Evolutionary conservation across 2,113 vertebrate species (phyloP).

Genomic region (Channa argus): DNA sequence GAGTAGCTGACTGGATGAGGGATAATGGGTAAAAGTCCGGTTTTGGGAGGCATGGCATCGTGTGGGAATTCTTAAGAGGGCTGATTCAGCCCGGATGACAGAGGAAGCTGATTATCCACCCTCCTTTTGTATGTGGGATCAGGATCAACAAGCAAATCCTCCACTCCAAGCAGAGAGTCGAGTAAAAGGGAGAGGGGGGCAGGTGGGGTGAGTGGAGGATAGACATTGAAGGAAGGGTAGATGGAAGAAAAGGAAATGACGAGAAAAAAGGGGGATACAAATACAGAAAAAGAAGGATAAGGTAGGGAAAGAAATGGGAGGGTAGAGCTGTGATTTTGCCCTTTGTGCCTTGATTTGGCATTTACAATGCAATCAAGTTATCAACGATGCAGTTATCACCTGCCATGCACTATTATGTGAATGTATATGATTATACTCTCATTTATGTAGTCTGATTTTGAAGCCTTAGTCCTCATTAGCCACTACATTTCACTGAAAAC

Average conservation of each 20-base stretch:
- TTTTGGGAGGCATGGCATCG: slow-evolving; percentile 54
- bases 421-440: slow-evolving; percentile 42
- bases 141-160: slow-evolving; percentile 70
- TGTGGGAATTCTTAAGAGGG: slow-evolving; percentile 62
- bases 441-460: slow-evolving; percentile 39
- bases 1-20: slow-evolving; percentile 67
- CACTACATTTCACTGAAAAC: slow-evolving; percentile 38
- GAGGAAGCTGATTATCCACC: slow-evolving; percentile 75
- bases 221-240: slow-evolving; percentile 29
- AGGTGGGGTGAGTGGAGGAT: slow-evolving; percentile 33
- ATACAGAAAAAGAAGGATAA: not conserved
- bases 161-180: slow-evolving; percentile 34
- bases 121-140: slow-evolving; percentile 67
- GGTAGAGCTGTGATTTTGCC: not conserved
- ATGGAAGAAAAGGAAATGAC: not conserved
- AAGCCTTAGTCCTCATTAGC: slow-evolving; percentile 49
- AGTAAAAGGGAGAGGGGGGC: slow-evolving; percentile 32
- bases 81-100: slow-evolving; percentile 65
- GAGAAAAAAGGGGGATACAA: not conserved
- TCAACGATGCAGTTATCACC: slow-evolving; percentile 8
- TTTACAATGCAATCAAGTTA: slow-evolving; percentile 52
- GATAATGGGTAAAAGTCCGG: slow-evolving; percentile 65
- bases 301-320: not conserved
- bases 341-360: slow-evolving; percentile 49
- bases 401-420: slow-evolving; percentile 33